Evolutionary conservation across 1,140 invertebrate genomes (phyloP).

Genomic region (Myzus persicae): DNA sequence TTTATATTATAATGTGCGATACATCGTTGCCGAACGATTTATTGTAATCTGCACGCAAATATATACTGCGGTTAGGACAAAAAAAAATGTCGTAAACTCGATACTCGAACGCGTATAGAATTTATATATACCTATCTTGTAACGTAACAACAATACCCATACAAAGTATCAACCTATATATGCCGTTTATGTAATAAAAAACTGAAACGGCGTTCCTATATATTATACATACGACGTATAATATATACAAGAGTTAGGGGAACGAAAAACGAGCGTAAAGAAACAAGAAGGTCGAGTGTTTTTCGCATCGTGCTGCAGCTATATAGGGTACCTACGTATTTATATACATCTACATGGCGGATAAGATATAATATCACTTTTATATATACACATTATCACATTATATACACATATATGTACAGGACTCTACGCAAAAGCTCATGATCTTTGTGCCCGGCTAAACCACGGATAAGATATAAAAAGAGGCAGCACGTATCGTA

Average conservation of each 20-base stretch:
- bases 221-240: background rate
- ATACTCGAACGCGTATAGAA: background rate
- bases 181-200: conserved; percentile 3
- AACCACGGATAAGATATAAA: background rate
- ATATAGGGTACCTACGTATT: background rate
- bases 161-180: background rate
- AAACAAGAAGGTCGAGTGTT: background rate
- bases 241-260: background rate
- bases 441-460: background rate
- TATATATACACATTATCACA: background rate
- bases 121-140: background rate
- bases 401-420: background rate
- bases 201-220: background rate
- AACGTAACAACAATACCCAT: background rate
- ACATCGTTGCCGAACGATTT: background rate
- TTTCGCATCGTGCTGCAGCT: background rate
- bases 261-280: background rate
- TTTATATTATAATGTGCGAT: background rate
- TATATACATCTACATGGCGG: no score
- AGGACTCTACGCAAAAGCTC: background rate
- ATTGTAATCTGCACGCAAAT: background rate
- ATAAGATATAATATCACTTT: background rate
- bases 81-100: background rate
- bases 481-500: no score
- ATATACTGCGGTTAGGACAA: background rate